Evolutionary conservation across 2,888 invertebrate species (phyloP).

Genomic region (Tupiocoris notatus): DNA sequence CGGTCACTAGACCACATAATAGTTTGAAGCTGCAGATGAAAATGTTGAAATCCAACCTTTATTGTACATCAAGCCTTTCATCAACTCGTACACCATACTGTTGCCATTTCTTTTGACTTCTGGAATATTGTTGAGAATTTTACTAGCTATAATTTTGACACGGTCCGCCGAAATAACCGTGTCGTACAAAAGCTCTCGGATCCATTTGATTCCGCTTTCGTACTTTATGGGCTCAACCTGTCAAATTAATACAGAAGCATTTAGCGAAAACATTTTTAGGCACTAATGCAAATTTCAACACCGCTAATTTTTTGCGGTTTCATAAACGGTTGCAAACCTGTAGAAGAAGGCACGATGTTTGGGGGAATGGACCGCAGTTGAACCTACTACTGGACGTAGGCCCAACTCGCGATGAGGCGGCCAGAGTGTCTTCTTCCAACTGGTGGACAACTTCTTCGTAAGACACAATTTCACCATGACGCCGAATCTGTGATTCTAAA

Average conservation of each 20-base stretch:
- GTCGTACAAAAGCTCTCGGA: slow-evolving; percentile 71
- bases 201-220: slow-evolving; percentile 70
- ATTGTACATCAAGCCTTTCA: slow-evolving; percentile 62
- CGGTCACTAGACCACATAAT: too few species aligned
- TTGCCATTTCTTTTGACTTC: slow-evolving; percentile 72
- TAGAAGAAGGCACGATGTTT: slow-evolving; percentile 64
- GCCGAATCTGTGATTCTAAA: slow-evolving; percentile 71
- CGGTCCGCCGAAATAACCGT: slow-evolving; percentile 72
- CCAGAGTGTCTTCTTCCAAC: slow-evolving; percentile 72
- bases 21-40: too few species aligned
- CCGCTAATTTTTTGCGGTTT: too few species aligned
- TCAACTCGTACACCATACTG: slow-evolving; percentile 64
- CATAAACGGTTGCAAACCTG: slow-evolving; percentile 58
- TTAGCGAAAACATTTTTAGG: too few species aligned
- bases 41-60: too few species aligned
- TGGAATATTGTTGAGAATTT: slow-evolving; percentile 77
- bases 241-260: slow-evolving; percentile 45
- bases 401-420: slow-evolving; percentile 64
- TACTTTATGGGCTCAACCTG: slow-evolving; percentile 77
- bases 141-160: slow-evolving; percentile 72
- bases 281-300: too few species aligned
- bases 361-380: slow-evolving; percentile 70
- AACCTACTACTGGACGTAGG: slow-evolving; percentile 62
- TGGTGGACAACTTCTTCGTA: slow-evolving; percentile 75
- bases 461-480: slow-evolving; percentile 60